Evolutionary conservation across 2,888 invertebrate genomes (phyloP), one percentile per base, ranked within the genome.

Genomic region (Microctonus aethiopoides): DNA sequence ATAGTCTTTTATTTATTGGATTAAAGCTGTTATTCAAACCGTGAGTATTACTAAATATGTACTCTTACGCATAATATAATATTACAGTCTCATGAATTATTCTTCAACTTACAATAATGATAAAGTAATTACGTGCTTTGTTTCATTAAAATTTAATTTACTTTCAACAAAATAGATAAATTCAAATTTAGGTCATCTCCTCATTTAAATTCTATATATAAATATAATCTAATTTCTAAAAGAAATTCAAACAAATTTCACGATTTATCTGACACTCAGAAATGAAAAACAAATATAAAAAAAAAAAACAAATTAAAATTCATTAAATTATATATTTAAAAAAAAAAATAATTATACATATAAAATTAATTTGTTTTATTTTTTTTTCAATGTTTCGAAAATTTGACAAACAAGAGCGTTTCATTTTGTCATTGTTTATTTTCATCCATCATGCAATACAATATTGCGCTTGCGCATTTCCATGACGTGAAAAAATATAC

Each of bases 381-480:
- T n/a, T n/a, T n/a, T n/a, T n/a, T n/a, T n/a, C n/a, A n/a, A n/a
- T n/a, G n/a, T n/a, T n/a, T n/a, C n/a, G n/a, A n/a, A n/a, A n/a
- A n/a, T n/a, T 46, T 46, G 20, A 46, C 20, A 7, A 6, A 16
- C 16, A 9, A 16, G 34, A 39, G 22, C 24, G 57, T 70, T 69
- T 73, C 73, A 69, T 64, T 70, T 70, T 71, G 57, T 65, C 72
- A 13, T 61, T 32, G 67, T 24, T 70, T 52, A 64, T 72, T 73
- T 63, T 65, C 57, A 62, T 54, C 26, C 65, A 52, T 34, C 32
- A 4, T 16, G 10, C 10, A 2, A 36, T 36, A n/a, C 59, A 66
- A 26, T 51, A 41, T 68, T 70, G 69, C 46, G 24, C 46, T 46
- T 46, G 16, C 66, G 39, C 16, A 4, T 51, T 67, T 62, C 65